phyloP scores from a whole-genome alignment of 2,888 invertebrate species.

The Caenorhabditis afra region DNA sequence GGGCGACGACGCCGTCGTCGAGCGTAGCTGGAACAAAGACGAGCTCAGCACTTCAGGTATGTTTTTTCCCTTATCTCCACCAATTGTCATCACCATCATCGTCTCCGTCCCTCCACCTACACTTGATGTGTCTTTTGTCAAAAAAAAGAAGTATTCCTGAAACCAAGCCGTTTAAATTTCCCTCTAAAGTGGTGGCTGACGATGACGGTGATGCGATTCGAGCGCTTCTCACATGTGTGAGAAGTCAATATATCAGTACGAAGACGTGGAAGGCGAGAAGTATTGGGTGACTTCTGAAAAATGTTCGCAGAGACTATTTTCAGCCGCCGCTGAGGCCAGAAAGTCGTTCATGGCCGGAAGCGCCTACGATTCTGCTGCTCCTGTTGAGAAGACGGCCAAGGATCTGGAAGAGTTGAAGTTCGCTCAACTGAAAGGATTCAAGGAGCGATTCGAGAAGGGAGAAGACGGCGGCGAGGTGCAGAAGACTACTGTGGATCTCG shows the following conservation, averaged over 20 bases:
- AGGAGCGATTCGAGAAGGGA: slow-evolving; percentile 79
- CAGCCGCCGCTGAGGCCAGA: slow-evolving; percentile 78
- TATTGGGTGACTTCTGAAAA: not conserved
- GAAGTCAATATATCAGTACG: slow-evolving; percentile 56
- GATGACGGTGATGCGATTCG: slow-evolving; percentile 62
- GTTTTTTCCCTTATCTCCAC: not conserved
- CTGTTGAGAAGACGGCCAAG: slow-evolving; percentile 73
- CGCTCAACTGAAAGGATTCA: slow-evolving; percentile 76
- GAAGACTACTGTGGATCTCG: slow-evolving; percentile 73
- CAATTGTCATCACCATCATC: slow-evolving; percentile 17
- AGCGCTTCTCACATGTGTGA: slow-evolving; percentile 62
- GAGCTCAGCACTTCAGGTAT: slow-evolving; percentile 77
- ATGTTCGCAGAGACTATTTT: not conserved
- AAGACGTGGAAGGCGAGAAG: slow-evolving; percentile 44
- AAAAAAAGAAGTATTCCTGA: not conserved
- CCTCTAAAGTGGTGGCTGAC: slow-evolving; percentile 35
- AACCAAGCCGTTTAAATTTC: slow-evolving; percentile 11
- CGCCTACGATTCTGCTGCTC: slow-evolving; percentile 73
- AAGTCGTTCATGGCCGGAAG: slow-evolving; percentile 78
- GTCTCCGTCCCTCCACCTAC: slow-evolving; percentile 38
- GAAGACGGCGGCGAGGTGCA: slow-evolving; percentile 65
- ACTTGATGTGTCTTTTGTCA: slow-evolving; percentile 12
- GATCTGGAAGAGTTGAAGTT: slow-evolving; percentile 78
- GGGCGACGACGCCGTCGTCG: slow-evolving; percentile 62
- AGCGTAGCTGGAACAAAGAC: slow-evolving; percentile 73